Percentiles rank a stretch among this genome's conserved stretches.
phyloP scores from a whole-genome alignment of 2,888 invertebrate genomes.

The Meliscaeva auricollis region DNA sequence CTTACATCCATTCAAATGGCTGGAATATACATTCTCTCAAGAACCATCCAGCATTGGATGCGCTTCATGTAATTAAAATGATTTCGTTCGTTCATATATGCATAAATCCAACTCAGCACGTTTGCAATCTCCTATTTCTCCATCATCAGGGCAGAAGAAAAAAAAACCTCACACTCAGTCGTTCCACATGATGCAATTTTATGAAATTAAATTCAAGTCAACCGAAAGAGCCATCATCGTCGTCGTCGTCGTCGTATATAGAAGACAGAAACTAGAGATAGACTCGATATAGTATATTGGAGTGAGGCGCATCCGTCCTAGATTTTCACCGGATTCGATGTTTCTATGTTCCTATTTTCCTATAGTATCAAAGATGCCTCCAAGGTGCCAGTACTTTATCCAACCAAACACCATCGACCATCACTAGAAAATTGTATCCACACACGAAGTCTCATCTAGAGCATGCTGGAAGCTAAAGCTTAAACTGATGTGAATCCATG shows the following conservation, averaged over 20 bases:
- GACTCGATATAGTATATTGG: constrained; percentile 7
- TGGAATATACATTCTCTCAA: constrained; percentile 39
- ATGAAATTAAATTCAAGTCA: constrained; percentile 72
- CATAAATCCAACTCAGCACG: constrained; percentile 70
- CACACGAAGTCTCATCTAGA: constrained; percentile 44
- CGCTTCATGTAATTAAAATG: constrained; percentile 74
- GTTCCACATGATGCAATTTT: constrained; percentile 75
- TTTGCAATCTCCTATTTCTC: constrained; percentile 13
- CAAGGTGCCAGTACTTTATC: constrained; percentile 61
- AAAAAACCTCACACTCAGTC: constrained; percentile 28
- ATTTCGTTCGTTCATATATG: constrained; percentile 57
- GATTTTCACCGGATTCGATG: constrained; percentile 62
- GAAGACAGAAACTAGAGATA: background rate
- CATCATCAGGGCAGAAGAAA: background rate
- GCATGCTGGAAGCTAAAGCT: constrained; percentile 12
- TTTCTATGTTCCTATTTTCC: background rate
- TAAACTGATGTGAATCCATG: background rate
- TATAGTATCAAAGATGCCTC: constrained; percentile 56
- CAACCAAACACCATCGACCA: constrained; percentile 55
- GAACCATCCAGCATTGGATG: constrained; percentile 71
- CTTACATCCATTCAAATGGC: constrained; percentile 3
- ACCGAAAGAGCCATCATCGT: constrained; percentile 65
- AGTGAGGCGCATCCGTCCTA: constrained; percentile 67
- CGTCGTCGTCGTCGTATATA: background rate
- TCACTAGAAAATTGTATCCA: constrained; percentile 5